phyloP scores from a whole-genome alignment of 2,888 invertebrate species.

The Chloroclystis v-ata region DNA sequence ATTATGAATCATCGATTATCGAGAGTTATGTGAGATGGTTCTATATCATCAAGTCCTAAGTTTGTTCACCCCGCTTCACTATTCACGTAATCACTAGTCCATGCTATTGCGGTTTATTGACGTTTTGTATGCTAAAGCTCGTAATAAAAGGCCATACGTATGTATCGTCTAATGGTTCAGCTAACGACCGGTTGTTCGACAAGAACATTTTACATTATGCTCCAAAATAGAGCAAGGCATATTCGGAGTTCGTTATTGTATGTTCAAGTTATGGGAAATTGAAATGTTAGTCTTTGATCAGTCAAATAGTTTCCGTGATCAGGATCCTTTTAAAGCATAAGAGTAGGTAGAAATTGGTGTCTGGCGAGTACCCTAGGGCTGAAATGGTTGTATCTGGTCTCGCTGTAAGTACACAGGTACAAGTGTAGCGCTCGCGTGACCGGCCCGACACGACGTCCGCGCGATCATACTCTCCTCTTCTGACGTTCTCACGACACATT shows the following conservation, averaged over 20 bases:
- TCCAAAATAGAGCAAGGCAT: conserved; percentile 8
- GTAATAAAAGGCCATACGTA: conserved; percentile 27
- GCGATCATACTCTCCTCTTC: conserved; percentile 52
- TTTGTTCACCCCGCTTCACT: conserved; percentile 49
- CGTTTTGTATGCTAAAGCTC: conserved; percentile 36
- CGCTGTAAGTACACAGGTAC: conserved; percentile 36
- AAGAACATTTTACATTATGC: conserved; percentile 17
- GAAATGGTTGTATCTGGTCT: conserved; percentile 47
- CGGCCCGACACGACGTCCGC: conserved; percentile 55
- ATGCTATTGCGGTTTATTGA: conserved; percentile 38
- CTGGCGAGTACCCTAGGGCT: conserved; percentile 52
- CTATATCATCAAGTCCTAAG: conserved; percentile 53
- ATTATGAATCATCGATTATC: conserved; percentile 69
- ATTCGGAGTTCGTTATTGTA: conserved; percentile 1
- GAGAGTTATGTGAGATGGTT: conserved; percentile 58
- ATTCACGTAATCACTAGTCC: conserved; percentile 30
- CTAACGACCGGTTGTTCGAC: conserved; percentile 12
- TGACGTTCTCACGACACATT: conserved; percentile 70
- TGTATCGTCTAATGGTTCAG: conserved; percentile 17
- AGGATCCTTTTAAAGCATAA: conserved; percentile 9
- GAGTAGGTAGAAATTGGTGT: conserved; percentile 24
- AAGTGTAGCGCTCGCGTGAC: conserved; percentile 65
- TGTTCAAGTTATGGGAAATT: background rate
- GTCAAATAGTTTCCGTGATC: conserved; percentile 9
- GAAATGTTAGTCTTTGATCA: background rate